Conservation (phyloP, 1,140 invertebrate genomes). For the Phymastichus coffea region DNA sequence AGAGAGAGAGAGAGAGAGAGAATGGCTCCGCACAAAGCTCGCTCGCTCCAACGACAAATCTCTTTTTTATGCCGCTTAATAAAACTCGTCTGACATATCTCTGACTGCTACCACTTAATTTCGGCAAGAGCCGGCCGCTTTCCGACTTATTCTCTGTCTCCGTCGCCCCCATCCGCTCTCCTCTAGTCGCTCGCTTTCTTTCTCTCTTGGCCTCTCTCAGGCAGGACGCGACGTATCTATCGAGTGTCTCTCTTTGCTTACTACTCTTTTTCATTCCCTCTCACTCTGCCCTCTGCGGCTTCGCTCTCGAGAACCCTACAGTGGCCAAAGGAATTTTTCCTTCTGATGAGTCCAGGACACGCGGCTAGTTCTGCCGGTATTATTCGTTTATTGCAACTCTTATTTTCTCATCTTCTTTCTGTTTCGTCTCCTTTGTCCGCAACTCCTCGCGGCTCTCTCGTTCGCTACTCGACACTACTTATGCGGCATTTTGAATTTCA, state of each 20-base stretch:
- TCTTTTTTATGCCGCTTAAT: constrained; percentile 57
- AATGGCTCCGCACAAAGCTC: too few species aligned
- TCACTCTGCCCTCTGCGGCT: background rate
- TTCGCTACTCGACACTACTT: background rate
- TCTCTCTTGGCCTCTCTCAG: background rate
- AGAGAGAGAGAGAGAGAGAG: too few species aligned
- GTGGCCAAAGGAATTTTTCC: background rate
- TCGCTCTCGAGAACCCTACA: background rate
- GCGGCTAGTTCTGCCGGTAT: background rate
- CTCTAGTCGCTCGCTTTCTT: constrained; percentile 2
- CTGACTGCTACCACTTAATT: constrained; percentile 58
- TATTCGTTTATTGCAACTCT: constrained; percentile 16
- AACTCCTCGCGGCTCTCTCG: background rate
- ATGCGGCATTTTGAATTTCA: background rate
- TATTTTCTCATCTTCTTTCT: background rate
- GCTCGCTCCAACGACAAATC: constrained; percentile 49
- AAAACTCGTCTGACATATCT: constrained; percentile 57
- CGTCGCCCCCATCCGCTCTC: constrained; percentile 4
- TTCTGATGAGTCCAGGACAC: background rate
- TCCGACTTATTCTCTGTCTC: constrained; percentile 9
- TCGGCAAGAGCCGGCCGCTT: constrained; percentile 29
- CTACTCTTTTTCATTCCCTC: constrained; percentile 1
- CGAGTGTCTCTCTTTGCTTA: too few species aligned
- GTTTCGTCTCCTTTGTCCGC: background rate
- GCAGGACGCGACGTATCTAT: background rate